Base-by-base conservation (phyloP, 2,888 invertebrate genomes). In the Crioceris asparagi region DNA sequence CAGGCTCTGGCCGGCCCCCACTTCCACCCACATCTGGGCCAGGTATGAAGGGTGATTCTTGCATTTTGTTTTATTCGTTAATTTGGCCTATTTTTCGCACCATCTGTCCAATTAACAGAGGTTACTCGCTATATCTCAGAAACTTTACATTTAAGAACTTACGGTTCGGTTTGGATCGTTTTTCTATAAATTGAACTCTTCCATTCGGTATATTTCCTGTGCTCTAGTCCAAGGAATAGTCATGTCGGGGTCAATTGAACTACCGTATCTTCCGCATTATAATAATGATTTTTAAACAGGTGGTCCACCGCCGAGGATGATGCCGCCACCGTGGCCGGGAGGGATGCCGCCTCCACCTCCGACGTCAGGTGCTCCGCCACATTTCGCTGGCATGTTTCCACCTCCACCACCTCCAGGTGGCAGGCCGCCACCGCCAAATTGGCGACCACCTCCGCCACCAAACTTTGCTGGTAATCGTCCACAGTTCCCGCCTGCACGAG, bases 381-480 rank as follows among this genome's bases (percentile, higher is more conserved):
- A 49, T 19, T 57, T 56, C 38, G 50, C 53, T 10, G 59, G 60
- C 5, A 53, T 53, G 45, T 61, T 62, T 38, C 65, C 68, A 26
- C 66, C 65, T 19, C 64, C 62, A 0, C 61, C 64, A 1, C 66
- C 66, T 2, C 62, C 65, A 1, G 70, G 71, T 1, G 60, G 62
- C 15, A 57, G 74, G 5, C 70, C 71, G 7, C 80, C 77, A 5
- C 78, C 78, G 3, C 77, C 77, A 0, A 74, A 73, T 15, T 79
- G 79, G 77, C 66, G 80, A 39, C 75, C 76, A 21, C 79, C 79
- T 0, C 78, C 79, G 1, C 79, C 78, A 1, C 74, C 76, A 2
- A 74, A 76, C 11, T 63, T 63, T 43, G 49, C 50, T 3, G 77
- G 77, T 42, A 40, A 21, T 15, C 57, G 69, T 44, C 70, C 71